Base-by-base conservation (phyloP, 1,140 invertebrate species). In the Philotrypesis tridentata region DNA sequence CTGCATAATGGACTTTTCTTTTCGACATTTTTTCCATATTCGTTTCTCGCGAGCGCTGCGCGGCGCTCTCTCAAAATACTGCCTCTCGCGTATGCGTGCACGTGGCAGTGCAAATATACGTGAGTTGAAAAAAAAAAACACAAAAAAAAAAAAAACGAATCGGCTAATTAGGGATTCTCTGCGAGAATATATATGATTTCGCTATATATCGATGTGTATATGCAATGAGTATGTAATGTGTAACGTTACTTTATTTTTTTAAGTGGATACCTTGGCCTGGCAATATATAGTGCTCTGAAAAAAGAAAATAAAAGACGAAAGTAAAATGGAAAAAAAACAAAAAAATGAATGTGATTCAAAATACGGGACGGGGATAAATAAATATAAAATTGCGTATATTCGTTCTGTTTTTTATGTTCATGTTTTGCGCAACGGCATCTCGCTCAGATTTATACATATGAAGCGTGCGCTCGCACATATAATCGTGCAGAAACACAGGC, bases 201-300 rank as follows among this genome's bases (percentile, higher is more conserved):
- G 70, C 33, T 68, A n/a, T n/a, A n/a, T n/a, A n/a, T 37, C 31
- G 33, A 21, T 68, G 63, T 70, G 17, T 63, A 27, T 72, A 72
- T 73, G 71, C 60, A 55, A 65, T 70, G 72, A 33, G 48, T 75
- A 70, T 81, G 25, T 81, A 76, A 72, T 82, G 63, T 68, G 48
- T 72, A 78, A 72, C 74, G 25, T 73, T 78, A 82, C 80, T 82
- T 78, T 70, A 63, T 43, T 33, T 77, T n/a, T n/a, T 40, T 63
- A 25, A 73, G 73, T 48, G 21, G 75, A 75, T 78, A 78, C 68
- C 75, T 78, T 43, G 75, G 37, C 43, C 68, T 82, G 68, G 74
- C 60, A n/a, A n/a, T n/a, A n/a, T n/a, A 65, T 29, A 65, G 33
- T 48, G 31, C n/a, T 82, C 75, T 82, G 80, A 82, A 82, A 82